Conservation (phyloP, 2,888 invertebrate species). For the Dicycla oo region DNA sequence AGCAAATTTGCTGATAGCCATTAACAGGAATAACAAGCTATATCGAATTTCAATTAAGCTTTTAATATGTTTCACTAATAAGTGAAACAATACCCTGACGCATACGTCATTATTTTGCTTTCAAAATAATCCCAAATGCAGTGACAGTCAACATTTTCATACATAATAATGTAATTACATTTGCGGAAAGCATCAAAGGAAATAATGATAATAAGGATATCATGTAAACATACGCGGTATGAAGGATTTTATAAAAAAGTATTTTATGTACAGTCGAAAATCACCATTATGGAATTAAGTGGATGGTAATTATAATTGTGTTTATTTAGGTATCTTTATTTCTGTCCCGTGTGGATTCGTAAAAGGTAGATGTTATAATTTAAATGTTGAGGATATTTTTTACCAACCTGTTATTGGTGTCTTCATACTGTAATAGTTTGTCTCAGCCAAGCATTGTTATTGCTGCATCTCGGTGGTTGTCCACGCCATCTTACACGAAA, state of each 20-base stretch:
- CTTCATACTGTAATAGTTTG: not conserved
- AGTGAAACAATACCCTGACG: conserved; percentile 38
- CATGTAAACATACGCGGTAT: conserved; percentile 3
- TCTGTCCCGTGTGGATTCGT: not conserved
- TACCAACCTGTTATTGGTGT: not conserved
- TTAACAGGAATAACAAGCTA: conserved; percentile 38
- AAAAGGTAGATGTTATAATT: not conserved
- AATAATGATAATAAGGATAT: too few relatives aligned
- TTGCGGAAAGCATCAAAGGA: conserved; percentile 37
- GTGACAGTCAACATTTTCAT: conserved; percentile 30
- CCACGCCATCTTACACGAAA: too few relatives aligned
- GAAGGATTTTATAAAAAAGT: conserved; percentile 1
- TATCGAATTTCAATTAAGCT: conserved; percentile 32
- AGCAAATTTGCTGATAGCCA: conserved; percentile 16
- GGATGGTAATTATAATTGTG: not conserved
- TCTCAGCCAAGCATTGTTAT: not conserved
- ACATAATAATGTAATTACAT: conserved; percentile 28
- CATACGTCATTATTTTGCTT: conserved; percentile 44
- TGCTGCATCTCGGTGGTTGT: not conserved
- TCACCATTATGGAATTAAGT: conserved; percentile 16
- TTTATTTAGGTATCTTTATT: conserved; percentile 9
- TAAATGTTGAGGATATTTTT: not conserved
- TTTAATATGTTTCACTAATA: conserved; percentile 36
- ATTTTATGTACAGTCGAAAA: conserved; percentile 19
- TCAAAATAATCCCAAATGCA: conserved; percentile 32